Evolutionary conservation across 2,888 invertebrate species (phyloP), one percentile per base, ranked within the genome.

Genomic region (Tetragonisca angustula): DNA sequence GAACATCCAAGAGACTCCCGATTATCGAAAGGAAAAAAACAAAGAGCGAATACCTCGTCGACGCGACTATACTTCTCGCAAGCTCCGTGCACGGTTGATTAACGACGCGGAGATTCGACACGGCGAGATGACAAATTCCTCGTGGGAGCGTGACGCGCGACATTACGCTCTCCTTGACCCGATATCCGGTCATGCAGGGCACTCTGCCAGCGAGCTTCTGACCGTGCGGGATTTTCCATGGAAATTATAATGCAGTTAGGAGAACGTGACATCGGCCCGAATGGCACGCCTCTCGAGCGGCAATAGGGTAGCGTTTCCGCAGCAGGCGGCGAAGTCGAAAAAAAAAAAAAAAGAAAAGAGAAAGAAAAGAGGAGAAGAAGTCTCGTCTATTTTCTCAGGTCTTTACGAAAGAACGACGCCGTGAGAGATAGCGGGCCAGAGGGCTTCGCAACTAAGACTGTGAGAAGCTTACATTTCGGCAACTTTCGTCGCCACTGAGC

Each of bases 201-300:
- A 62, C 75, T 61, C 72, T 73, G 79, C 76, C 76, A 79, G 50
- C 62, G 72, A 76, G 76, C 79, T 79, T 75, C 76, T 36, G 64
- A 61, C 65, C 52, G 21, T 9, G 52, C 61, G 65, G 67, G 76
- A 82, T 79, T 79, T 82, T 79, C 85, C 78, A 64, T 72, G 81
- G 80, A 87, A 87, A 87, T 88, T 88, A 85, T 88, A 88, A 88
- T 80, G 84, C 77, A 84, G 86, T 88, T 88, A 87, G 79, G 56
- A 62, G 69, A 79, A 87, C 81, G 87, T 85, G 87, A 85, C 83
- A 79, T 76, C 79, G 77, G 49, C 50, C 69, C 62, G 78, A 65
- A 67, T 70, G 71, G 36, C 77, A 81, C 73, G 50, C 74, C 67
- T 73, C 70, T 77, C 78, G 52, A 65, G 67, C 15, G 68, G 61